phyloP scores from a whole-genome alignment of 2,797 vertebrate genomes.

The Sebastes hubbsi region DNA sequence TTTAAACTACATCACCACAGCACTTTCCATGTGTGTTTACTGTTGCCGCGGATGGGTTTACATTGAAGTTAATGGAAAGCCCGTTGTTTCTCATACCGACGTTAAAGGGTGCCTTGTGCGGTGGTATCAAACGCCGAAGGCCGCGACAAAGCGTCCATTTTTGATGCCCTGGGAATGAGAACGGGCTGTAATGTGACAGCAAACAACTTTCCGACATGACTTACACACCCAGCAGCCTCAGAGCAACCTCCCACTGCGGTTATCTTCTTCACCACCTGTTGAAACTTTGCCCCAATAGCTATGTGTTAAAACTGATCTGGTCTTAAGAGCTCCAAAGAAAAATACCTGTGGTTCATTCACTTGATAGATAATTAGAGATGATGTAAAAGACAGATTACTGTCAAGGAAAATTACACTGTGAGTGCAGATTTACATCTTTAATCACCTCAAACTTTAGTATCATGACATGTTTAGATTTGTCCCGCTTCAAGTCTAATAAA shows the following conservation, averaged over 20 bases:
- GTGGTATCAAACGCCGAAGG: too few relatives aligned
- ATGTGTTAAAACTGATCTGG: neutral
- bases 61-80: too few relatives aligned
- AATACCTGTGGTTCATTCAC: constrained; percentile 5
- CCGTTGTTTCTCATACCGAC: too few relatives aligned
- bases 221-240: neutral
- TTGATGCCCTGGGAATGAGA: too few relatives aligned
- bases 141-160: too few relatives aligned
- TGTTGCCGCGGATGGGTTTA: too few relatives aligned
- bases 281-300: neutral
- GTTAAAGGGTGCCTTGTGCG: too few relatives aligned
- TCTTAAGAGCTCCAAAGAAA: neutral
- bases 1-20: too few relatives aligned
- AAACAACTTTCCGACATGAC: neutral
- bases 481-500: neutral
- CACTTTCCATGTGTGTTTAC: too few relatives aligned
- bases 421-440: neutral
- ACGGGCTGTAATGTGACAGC: neutral
- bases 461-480: neutral
- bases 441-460: neutral
- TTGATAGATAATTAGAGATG: constrained; percentile 7
- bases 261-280: neutral
- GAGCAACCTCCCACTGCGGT: neutral
- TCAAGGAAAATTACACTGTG: neutral
- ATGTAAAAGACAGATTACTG: constrained; percentile 3